phyloP scores from a whole-genome alignment of 2,113 vertebrate genomes.

The Peucedramus taeniatus region DNA sequence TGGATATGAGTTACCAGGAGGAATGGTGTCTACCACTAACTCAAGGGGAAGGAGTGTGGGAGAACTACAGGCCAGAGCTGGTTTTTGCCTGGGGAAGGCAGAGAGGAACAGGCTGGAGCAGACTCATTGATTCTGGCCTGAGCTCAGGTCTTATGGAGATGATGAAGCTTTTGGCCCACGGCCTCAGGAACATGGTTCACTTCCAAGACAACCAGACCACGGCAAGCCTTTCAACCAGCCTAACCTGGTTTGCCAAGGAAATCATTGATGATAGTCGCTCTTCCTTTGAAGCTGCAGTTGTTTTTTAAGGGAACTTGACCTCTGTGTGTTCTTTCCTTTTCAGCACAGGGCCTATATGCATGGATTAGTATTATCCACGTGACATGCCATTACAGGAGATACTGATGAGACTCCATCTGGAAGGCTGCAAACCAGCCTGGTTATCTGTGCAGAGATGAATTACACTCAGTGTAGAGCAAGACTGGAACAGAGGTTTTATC shows the following conservation, averaged over 20 bases:
- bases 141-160: neutral
- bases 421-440: neutral
- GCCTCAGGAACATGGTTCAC: neutral
- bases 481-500: neutral
- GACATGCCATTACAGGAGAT: neutral
- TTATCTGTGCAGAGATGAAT: neutral
- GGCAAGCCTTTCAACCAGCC: neutral
- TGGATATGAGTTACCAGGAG: neutral
- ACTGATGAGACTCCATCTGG: neutral
- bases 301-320: neutral
- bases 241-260: neutral
- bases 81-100: neutral
- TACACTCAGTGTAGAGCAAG: neutral
- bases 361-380: neutral
- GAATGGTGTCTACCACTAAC: neutral
- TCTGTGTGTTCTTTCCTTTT: neutral
- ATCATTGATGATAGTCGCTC: rapidly evolving
- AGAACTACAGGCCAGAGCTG: neutral
- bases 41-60: neutral
- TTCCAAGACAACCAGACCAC: neutral
- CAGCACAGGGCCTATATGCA: neutral
- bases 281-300: neutral
- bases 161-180: neutral
- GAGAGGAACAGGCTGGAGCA: neutral
- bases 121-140: neutral